Evolutionary conservation across 2,888 invertebrate genomes (phyloP), one percentile per base, ranked within the genome.

Genomic region (Himalopsyche anomala): DNA sequence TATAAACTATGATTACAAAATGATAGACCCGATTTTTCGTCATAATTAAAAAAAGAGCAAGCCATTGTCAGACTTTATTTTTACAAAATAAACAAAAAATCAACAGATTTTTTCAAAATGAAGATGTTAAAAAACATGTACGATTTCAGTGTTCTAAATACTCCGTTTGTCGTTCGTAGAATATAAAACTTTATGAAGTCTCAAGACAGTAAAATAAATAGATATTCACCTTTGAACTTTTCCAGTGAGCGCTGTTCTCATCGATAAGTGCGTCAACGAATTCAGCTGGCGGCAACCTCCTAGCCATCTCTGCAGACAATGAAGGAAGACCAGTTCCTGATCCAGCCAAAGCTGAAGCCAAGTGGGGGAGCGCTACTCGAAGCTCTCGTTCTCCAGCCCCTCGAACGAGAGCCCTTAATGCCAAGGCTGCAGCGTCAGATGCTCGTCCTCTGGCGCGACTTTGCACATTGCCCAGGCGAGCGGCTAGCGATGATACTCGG

Each of bases 281-380:
- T 15, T 93, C 94, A 0, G 92, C 92, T 0, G 94, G 93, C 0
- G 92, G 91, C 0, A 94, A 93, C 84, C 93, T 93, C 80, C 92
- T 90, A 89, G 93, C 93, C 90, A 94, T 91, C 84, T 94, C 90
- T 51, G 93, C 90, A 9, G 94, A 91, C 80, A 95, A 90, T 4
- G 90, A 90, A 1, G 93, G 92, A 28, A 81, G 80, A 9, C 87
- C 28, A 2, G 85, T 42, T 28, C 85, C 84, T n/a, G 85, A 82
- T 5, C 84, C 88, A n/a, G 88, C 87, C 15, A 87, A 56, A 19
- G 87, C 87, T 17, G 85, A 85, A 4, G 88, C 87, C 62, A 87
- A 54, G 17, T 85, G 79, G 0, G 87, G 86, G 51, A 87, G 80
- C 11, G 88, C 85, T 6, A 80, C 80, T 40, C 84, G 28, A 4